Conservation (phyloP, 2,113 vertebrate species). For the Scolopax mira region DNA sequence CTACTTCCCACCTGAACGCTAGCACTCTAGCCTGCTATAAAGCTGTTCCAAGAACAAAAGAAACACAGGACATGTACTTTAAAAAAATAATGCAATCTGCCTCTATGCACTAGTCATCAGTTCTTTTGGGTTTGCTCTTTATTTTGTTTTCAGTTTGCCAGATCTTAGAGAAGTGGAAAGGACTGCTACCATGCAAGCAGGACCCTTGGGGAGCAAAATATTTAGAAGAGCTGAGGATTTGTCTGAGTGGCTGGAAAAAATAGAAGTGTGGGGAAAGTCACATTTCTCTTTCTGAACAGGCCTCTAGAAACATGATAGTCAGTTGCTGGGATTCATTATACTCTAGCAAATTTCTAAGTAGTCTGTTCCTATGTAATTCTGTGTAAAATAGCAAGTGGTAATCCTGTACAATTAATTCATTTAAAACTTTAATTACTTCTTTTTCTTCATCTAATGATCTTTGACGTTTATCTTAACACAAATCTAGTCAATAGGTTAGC, state of each 20-base stretch:
- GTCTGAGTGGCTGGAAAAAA: constrained; percentile 7
- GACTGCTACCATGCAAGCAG: background rate
- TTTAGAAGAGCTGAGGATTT: background rate
- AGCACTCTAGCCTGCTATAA: background rate
- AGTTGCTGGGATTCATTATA: constrained; percentile 20
- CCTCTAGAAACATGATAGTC: background rate
- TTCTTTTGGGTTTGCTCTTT: background rate
- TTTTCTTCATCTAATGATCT: background rate
- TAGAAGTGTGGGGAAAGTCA: background rate
- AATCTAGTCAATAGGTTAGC: background rate
- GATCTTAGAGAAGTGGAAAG: background rate
- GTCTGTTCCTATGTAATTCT: constrained; percentile 13
- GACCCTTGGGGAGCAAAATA: background rate
- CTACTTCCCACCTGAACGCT: constrained; percentile 1
- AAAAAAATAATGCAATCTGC: background rate
- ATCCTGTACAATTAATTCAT: background rate
- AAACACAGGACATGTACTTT: background rate
- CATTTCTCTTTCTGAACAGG: constrained; percentile 36
- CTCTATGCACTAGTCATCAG: background rate
- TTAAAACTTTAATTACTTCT: constrained; percentile 14
- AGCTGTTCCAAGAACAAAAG: background rate
- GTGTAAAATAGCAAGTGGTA: background rate
- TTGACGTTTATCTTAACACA: background rate
- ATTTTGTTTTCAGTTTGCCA: background rate
- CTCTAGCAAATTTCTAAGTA: constrained; percentile 16